phyloP scores from a whole-genome alignment of 2,797 vertebrate species.

The Chaenodraco wilsoni region DNA sequence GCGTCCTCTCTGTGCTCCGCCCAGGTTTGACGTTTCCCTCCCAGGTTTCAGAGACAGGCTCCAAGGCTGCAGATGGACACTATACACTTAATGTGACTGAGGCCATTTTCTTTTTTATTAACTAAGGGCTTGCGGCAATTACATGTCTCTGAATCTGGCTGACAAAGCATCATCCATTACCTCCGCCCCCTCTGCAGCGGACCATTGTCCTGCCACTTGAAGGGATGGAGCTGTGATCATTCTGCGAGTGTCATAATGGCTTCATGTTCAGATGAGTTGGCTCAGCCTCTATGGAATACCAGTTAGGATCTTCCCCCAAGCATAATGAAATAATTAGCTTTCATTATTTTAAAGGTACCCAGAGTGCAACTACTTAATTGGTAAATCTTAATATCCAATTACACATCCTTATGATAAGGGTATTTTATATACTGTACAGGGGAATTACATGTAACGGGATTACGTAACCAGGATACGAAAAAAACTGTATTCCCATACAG shows the following conservation, averaged over 20 bases:
- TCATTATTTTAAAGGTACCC: slow-evolving; percentile 3
- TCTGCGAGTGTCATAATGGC: slow-evolving; percentile 54
- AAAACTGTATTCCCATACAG: no score
- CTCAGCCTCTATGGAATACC: slow-evolving; percentile 27
- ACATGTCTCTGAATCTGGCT: slow-evolving; percentile 48
- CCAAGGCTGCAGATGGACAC: slow-evolving; percentile 45
- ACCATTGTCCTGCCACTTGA: slow-evolving; percentile 41
- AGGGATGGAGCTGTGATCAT: slow-evolving; percentile 47
- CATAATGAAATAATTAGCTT: not conserved
- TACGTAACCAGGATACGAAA: no score
- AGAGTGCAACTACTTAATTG: not conserved
- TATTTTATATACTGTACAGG: not conserved
- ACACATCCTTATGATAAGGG: not conserved
- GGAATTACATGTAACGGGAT: no score
- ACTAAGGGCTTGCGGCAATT: slow-evolving; percentile 48
- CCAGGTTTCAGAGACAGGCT: slow-evolving; percentile 34
- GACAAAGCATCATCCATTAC: slow-evolving; percentile 54
- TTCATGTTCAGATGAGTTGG: slow-evolving; percentile 55
- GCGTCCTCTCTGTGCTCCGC: slow-evolving; percentile 20
- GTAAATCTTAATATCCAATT: slow-evolving; percentile 13
- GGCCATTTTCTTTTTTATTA: slow-evolving; percentile 43
- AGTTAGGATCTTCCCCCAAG: slow-evolving; percentile 24
- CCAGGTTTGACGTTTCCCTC: slow-evolving; percentile 5
- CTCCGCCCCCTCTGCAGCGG: slow-evolving; percentile 20
- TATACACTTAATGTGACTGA: slow-evolving; percentile 35